Base-by-base conservation (phyloP, 2,888 invertebrate genomes). In the Drosophila nigricruria region DNA sequence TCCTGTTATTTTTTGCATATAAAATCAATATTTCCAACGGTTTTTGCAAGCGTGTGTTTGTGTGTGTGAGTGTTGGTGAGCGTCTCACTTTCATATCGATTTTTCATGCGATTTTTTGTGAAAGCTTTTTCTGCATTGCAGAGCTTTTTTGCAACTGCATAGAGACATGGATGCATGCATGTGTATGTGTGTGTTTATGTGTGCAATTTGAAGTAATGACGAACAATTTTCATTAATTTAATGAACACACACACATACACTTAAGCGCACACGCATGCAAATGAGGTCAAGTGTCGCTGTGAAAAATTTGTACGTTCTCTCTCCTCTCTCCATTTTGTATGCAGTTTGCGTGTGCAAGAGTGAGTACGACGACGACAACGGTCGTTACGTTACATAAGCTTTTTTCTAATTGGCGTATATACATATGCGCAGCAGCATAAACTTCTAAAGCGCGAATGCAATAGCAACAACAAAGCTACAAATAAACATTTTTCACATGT, bases 201-300 rank as follows among this genome's bases (percentile, higher is more conserved):
- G 42, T 67, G 79, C 66, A 62, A 78, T 64, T 77, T 74, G 54
- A 79, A 77, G 74, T 73, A 80, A 73, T 80, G 69, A 70, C 66
- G 49, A 77, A 73, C 80, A 77, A 80, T 80, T 78, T 78, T 77
- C 77, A 80, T 80, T 73, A 79, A 79, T 79, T 79, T 73, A 69
- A 56, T 73, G 81, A 63, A 70, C 77, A 66, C 47, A 62, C 58
- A 63, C 56, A 63, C 42, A 54, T 58, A 61, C 36, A 25, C 12
- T 60, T 45, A 70, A 45, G 56, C 73, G 27, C 12, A 64, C 52
- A 70, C 50, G 59, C 75, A 88, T 89, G 82, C 73, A 89, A 87
- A 89, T 87, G 89, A 89, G 90, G 86, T 87, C 90, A 90, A 89
- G 87, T 89, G 81, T 82, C 88, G 86, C 69, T 86, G 83, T 75